Base-by-base conservation (phyloP, 2,888 invertebrate species). In the Linnaemya tessellans region DNA sequence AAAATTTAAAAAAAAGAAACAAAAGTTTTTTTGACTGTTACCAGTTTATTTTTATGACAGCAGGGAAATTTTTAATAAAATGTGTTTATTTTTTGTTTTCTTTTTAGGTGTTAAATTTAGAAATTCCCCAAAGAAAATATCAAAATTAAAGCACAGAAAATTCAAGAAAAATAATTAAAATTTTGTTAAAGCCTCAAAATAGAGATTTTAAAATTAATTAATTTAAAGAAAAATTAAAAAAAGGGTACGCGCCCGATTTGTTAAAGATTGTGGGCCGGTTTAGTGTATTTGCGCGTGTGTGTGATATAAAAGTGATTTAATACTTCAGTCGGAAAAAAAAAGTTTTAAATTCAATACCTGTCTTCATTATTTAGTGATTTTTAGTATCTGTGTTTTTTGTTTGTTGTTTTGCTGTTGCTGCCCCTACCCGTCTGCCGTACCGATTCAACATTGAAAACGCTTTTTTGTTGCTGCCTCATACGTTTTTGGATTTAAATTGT, bases 271-370 rank as follows among this genome's bases (percentile, higher is more conserved):
- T 7, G 41, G 43, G 20, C 35, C 46, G 41, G 41, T 56, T 43
- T 22, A 1, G 22, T 30, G 30, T 43, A 11, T 20, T 56, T 43
- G 22, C 9, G 38, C 20, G 41, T 43, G 11, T 60, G 22, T 70
- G 58, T 70, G 4, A 22, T 18, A 70, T 51, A 75, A 81, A 64
- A 77, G 70, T 81, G 75, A 80, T 84, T 71, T 73, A 62, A 79
- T n/a, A 22, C 15, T 25, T 51, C 49, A 77, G 41, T 20, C 41
- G 41, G 15, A 8, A 77, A 60, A 46, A 74, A 67, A 71, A 84
- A 74, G 35, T 20, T 79, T 67, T 25, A 60, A 75, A 79, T 82
- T 82, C 85, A 82, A 75, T 85, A 85, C 82, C 79, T 79, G 81
- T 81, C 81, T 70, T 70, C 58, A 67, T 49, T 68, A 60, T 77